These are phyloP conservation scores for Galago senegalensis DNA, from an alignment of 2,797 vertebrate species.

Conservation along the genomic window DNA sequence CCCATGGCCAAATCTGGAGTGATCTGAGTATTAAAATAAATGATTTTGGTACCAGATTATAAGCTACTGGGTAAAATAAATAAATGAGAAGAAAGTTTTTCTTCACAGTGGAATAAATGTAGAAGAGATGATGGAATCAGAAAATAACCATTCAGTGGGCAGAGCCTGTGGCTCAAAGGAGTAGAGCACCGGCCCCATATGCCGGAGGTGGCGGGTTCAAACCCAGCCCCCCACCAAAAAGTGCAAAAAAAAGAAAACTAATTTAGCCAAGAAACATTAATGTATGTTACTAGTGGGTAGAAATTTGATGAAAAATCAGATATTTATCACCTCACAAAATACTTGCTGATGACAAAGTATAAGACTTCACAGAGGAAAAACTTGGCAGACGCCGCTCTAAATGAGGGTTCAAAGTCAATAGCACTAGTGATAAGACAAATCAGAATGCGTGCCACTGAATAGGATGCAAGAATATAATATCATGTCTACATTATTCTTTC, in stretches of 20 bases:
- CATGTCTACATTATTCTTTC: neutral
- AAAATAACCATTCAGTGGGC: constrained; percentile 25
- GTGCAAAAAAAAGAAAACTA: neutral
- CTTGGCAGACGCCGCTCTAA: neutral
- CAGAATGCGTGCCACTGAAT: neutral
- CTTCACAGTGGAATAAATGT: neutral
- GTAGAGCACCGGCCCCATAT: too few species aligned
- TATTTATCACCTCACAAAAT: neutral
- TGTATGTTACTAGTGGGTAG: neutral
- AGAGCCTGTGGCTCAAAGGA: too few species aligned
- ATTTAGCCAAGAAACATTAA: constrained; percentile 60
- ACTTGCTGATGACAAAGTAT: neutral
- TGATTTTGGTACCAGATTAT: neutral
- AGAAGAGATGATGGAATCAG: neutral
- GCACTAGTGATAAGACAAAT: neutral
- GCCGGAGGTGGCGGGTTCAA: too few species aligned
- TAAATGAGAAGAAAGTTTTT: constrained; percentile 20
- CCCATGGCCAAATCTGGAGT: constrained; percentile 4
- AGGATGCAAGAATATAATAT: neutral
- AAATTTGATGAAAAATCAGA: constrained; percentile 41
- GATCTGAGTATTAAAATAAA: constrained; percentile 9
- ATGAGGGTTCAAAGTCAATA: neutral
- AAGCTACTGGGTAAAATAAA: constrained; percentile 39
- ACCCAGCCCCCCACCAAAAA: too few species aligned
- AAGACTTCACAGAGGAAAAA: constrained; percentile 32